Conservation (phyloP, 1,140 invertebrate genomes). For the Protaetia brevitarsis region DNA sequence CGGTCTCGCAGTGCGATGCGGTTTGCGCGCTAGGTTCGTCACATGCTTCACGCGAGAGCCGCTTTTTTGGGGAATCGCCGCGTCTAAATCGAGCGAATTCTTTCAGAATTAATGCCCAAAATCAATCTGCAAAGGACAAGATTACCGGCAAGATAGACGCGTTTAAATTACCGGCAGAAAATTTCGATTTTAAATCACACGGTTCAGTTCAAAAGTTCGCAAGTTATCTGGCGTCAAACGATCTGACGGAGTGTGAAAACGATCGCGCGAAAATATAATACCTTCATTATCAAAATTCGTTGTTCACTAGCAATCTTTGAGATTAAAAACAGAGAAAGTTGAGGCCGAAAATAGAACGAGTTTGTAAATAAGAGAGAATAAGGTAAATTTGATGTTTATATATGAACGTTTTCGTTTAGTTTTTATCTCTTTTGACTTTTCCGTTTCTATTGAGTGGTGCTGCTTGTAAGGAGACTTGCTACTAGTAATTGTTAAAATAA, state of each 20-base stretch:
- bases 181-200: too few species aligned
- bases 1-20: background rate
- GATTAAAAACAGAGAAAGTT: background rate
- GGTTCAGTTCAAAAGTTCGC: too few species aligned
- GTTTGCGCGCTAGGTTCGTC: background rate
- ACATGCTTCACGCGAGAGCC: background rate
- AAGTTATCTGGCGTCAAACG: too few species aligned
- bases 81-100: background rate
- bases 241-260: too few species aligned
- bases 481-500: conserved; percentile 9
- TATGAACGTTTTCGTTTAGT: background rate
- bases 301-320: background rate
- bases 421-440: background rate
- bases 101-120: too few species aligned
- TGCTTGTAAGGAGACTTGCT: background rate
- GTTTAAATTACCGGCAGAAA: too few species aligned
- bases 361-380: conserved; percentile 15
- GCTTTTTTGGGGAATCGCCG: background rate
- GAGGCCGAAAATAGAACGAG: conserved; percentile 6
- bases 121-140: too few species aligned
- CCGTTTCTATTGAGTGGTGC: background rate
- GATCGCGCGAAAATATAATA: background rate
- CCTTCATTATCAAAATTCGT: too few species aligned
- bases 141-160: too few species aligned
- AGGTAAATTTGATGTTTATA: conserved; percentile 13